Conservation (phyloP, 2,797 vertebrate genomes). For the Enteromius fasciolatus region DNA sequence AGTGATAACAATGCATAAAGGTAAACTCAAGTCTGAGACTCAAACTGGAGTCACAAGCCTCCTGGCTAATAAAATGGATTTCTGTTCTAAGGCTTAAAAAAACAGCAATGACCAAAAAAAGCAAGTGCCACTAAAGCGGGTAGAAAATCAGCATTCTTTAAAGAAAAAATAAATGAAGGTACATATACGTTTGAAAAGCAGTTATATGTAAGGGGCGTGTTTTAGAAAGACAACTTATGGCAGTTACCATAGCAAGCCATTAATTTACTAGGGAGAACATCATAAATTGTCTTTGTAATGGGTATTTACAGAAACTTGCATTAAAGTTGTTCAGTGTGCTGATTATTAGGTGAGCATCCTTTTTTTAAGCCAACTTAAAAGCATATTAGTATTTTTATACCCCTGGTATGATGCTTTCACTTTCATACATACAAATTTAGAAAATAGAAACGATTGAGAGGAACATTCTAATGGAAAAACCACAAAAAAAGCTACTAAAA, state of each 20-base stretch:
- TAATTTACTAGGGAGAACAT: background rate
- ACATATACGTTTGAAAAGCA: background rate
- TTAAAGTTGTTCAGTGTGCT: background rate
- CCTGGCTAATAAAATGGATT: constrained; percentile 15
- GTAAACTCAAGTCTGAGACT: background rate
- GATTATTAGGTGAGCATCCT: background rate
- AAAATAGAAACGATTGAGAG: background rate
- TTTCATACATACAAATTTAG: background rate
- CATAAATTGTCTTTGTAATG: background rate
- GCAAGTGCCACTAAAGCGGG: background rate
- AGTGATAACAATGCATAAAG: background rate
- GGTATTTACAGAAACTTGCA: background rate
- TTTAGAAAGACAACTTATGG: background rate
- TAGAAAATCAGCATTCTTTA: background rate
- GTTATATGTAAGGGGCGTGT: background rate
- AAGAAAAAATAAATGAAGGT: background rate
- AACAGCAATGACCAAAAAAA: background rate
- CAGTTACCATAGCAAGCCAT: background rate
- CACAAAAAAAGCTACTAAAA: background rate
- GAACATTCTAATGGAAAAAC: too few species aligned
- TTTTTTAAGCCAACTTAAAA: background rate
- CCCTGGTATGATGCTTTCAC: background rate
- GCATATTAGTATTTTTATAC: background rate
- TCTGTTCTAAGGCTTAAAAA: background rate
- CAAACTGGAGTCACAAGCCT: background rate